A percentile compares a stretch with the other conserved stretches of the same genome.
Evolutionary conservation across 2,113 vertebrate species (phyloP).

Genomic region (Amphiprion ocellaris): DNA sequence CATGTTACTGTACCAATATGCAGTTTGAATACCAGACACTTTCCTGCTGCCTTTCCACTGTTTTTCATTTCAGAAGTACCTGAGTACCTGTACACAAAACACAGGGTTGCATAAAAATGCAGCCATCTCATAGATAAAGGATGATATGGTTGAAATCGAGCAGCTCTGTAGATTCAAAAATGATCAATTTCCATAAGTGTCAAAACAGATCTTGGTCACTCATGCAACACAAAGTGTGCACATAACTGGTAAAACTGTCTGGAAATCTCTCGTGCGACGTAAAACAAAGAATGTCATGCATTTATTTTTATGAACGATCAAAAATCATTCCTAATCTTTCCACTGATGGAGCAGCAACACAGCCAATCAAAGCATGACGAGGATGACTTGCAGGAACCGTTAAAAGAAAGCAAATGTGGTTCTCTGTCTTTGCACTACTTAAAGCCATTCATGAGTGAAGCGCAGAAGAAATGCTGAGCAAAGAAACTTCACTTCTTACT

Average conservation of each 20-base stretch:
- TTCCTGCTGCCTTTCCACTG: background rate
- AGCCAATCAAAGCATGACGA: constrained; percentile 53
- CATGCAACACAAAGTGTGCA: constrained; percentile 69
- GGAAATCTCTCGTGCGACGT: constrained; percentile 59
- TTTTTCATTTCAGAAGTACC: constrained; percentile 47
- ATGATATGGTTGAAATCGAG: constrained; percentile 64
- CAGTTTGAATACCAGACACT: background rate
- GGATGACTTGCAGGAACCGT: constrained; percentile 49
- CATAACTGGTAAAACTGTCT: constrained; percentile 51
- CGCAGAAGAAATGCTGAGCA: constrained; percentile 34
- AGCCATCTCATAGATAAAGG: constrained; percentile 23
- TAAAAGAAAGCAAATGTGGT: constrained; percentile 27
- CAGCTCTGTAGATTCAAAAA: constrained; percentile 27
- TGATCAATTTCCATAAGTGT: constrained; percentile 57
- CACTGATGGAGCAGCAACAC: constrained; percentile 42
- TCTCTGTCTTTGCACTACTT: constrained; percentile 24
- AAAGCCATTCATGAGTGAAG: constrained; percentile 45
- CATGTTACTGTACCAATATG: constrained; percentile 12
- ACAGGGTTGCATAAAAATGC: constrained; percentile 38
- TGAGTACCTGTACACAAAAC: constrained; percentile 40
- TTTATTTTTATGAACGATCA: constrained; percentile 58
- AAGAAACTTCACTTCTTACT: constrained; percentile 41
- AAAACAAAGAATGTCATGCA: constrained; percentile 72
- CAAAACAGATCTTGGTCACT: constrained; percentile 63
- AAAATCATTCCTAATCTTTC: constrained; percentile 57